Conservation (phyloP, 2,113 vertebrate species). For the Sinocyclocheilus rhinocerous region DNA sequence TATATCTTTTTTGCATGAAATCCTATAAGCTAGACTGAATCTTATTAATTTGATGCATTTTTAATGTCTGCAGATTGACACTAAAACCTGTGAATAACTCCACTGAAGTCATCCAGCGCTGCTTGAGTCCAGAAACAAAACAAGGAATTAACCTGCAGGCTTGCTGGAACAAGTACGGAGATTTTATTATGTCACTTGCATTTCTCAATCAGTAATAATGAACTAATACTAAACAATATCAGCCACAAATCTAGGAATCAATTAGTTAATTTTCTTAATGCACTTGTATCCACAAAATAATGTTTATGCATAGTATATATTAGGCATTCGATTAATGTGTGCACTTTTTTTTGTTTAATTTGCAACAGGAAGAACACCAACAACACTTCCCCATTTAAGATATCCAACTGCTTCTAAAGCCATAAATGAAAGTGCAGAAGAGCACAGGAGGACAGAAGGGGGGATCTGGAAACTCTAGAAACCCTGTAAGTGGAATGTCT, state of each 20-base stretch:
- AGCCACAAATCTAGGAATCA: not conserved
- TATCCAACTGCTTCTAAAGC: conserved; percentile 11
- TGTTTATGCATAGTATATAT: not conserved
- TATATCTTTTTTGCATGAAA: not conserved
- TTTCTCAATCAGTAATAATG: not conserved
- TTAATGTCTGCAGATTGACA: conserved; percentile 65
- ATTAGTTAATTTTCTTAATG: not conserved
- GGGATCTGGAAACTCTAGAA: not conserved
- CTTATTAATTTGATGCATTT: not conserved
- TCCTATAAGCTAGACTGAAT: not conserved
- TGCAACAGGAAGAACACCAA: conserved; percentile 42
- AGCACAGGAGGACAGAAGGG: not conserved
- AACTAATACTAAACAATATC: not conserved
- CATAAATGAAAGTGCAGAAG: not conserved
- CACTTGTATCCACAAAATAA: too few relatives aligned
- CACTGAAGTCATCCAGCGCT: conserved; percentile 42
- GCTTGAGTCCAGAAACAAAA: conserved; percentile 56
- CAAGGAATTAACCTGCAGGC: conserved; percentile 55
- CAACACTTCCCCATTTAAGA: not conserved
- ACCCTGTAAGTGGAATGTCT: not conserved
- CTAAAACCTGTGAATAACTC: not conserved
- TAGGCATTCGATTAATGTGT: not conserved
- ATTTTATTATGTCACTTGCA: too few relatives aligned
- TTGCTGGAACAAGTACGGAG: conserved; percentile 74
- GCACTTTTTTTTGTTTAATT: not conserved